Conservation (phyloP, 2,797 vertebrate species). For the Miichthys miiuy region DNA sequence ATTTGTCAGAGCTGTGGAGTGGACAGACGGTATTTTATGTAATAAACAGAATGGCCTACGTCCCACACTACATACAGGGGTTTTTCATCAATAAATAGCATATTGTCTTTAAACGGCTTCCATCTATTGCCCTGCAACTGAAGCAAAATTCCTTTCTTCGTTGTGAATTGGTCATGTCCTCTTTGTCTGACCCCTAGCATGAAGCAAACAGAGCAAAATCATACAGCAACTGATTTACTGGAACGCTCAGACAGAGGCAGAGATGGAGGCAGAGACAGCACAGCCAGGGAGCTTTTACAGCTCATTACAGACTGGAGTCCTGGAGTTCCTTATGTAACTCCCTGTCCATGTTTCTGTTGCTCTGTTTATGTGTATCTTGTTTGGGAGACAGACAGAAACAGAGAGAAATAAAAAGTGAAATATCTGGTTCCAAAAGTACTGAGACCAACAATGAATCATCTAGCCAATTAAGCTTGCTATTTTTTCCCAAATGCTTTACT, state of each 20-base stretch:
- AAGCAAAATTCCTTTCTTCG: background rate
- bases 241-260: conserved; percentile 41
- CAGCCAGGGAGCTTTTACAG: conserved; percentile 63
- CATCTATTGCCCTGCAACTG: background rate
- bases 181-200: conserved; percentile 30
- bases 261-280: conserved; percentile 38
- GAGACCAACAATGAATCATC: conserved; percentile 43
- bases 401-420: conserved; percentile 38
- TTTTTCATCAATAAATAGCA: conserved; percentile 3
- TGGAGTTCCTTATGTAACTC: conserved; percentile 62
- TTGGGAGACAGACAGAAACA: conserved; percentile 40
- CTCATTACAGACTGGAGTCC: conserved; percentile 65
- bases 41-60: conserved; percentile 1
- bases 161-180: conserved; percentile 11
- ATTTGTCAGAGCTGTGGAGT: background rate
- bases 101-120: background rate
- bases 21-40: background rate
- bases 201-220: conserved; percentile 37
- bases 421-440: conserved; percentile 27
- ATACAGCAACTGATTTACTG: conserved; percentile 54
- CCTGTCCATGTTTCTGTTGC: conserved; percentile 42
- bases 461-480: conserved; percentile 51
- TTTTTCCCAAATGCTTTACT: conserved; percentile 30
- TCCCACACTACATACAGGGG: background rate
- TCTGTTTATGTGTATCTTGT: conserved; percentile 37